Evolutionary conservation across 2,797 vertebrate genomes (phyloP).

Genomic region (Crypturellus tataupa): DNA sequence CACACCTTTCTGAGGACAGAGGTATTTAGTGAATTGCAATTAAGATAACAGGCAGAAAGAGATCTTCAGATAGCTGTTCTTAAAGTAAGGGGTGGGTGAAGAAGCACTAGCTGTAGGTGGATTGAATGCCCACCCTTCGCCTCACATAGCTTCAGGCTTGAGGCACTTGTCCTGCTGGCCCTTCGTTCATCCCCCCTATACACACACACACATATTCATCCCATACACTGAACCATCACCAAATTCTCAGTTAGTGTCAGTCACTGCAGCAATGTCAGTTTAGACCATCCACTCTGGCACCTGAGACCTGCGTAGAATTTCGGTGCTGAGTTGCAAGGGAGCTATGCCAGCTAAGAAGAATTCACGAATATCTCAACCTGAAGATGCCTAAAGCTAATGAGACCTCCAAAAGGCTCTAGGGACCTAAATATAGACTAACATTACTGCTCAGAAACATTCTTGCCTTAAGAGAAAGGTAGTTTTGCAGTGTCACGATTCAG

Average conservation of each 20-base stretch:
- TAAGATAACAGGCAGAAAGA: not conserved
- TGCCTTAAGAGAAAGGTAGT: conserved; percentile 49
- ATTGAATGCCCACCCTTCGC: not conserved
- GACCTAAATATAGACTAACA: conserved; percentile 56
- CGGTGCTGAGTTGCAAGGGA: not conserved
- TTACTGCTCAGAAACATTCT: conserved; percentile 37
- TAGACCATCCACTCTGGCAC: conserved; percentile 54
- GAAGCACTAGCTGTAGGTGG: not conserved
- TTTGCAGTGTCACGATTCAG: conserved; percentile 12
- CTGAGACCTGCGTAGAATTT: conserved; percentile 20
- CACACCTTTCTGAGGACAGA: not conserved
- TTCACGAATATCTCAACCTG: conserved; percentile 56
- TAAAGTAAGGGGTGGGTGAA: conserved; percentile 21
- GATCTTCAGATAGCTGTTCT: not conserved
- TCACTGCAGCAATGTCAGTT: conserved; percentile 48
- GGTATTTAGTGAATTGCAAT: not conserved
- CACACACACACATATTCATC: not conserved
- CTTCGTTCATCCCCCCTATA: not conserved
- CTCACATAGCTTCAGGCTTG: not conserved
- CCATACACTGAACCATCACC: not conserved
- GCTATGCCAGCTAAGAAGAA: conserved; percentile 47
- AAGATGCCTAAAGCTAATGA: conserved; percentile 67
- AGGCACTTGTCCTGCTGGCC: not conserved
- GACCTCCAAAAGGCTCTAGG: conserved; percentile 44
- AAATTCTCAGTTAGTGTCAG: conserved; percentile 31